Evolutionary conservation across 2,113 vertebrate species (phyloP).

Genomic region (Mugil cephalus): DNA sequence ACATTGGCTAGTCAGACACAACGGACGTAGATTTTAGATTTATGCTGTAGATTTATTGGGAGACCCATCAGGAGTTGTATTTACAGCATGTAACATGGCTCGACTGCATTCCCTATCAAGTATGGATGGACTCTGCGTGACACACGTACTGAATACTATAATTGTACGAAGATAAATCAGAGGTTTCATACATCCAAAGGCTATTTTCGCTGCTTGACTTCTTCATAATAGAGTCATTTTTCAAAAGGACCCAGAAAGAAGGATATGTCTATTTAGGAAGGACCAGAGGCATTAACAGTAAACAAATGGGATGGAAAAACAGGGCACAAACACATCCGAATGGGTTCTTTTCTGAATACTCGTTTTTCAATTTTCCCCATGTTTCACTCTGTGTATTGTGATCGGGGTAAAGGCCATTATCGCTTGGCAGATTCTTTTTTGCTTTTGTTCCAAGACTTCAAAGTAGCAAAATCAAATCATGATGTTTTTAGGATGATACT

Average conservation of each 20-base stretch:
- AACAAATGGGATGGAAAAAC: constrained; percentile 42
- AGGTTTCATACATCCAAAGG: constrained; percentile 42
- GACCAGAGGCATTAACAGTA: constrained; percentile 53
- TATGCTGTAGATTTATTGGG: too few relatives aligned
- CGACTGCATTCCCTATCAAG: constrained; percentile 1
- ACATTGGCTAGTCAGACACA: not conserved
- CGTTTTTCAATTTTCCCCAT: not conserved
- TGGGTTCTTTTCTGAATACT: not conserved
- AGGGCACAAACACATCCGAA: not conserved
- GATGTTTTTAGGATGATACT: too few relatives aligned
- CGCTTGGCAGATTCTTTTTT: too few relatives aligned
- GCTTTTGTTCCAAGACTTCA: too few relatives aligned
- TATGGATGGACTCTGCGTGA: constrained; percentile 3
- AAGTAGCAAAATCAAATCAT: too few relatives aligned
- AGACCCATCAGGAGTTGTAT: not conserved
- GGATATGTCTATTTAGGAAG: constrained; percentile 59
- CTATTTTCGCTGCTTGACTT: constrained; percentile 59
- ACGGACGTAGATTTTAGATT: not conserved
- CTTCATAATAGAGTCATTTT: constrained; percentile 64
- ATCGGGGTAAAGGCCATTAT: not conserved
- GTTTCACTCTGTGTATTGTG: not conserved
- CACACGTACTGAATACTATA: constrained; percentile 48
- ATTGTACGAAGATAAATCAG: constrained; percentile 63
- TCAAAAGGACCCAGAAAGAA: constrained; percentile 45
- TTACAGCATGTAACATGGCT: not conserved